A percentile compares a stretch with the other conserved stretches of the same genome.
These are phyloP conservation scores for Congeria kusceri DNA, from an alignment of 2,888 invertebrate genomes.

Conservation along the genomic window DNA sequence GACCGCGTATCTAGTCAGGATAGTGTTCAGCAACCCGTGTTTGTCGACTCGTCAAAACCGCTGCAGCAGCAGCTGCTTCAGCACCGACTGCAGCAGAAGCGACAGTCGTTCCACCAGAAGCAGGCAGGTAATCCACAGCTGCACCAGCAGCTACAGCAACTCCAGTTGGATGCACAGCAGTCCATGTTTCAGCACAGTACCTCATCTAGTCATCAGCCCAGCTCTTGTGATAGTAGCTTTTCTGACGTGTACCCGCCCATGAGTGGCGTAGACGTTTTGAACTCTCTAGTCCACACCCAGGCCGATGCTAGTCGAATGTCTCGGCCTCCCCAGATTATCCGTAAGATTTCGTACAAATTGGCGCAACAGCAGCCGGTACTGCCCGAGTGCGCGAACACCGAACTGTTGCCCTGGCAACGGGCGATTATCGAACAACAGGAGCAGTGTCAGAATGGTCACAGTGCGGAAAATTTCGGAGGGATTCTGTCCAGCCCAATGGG, in stretches of 20 bases:
- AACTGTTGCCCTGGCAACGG: conserved; percentile 65
- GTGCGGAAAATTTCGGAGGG: conserved; percentile 8
- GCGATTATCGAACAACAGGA: conserved; percentile 53
- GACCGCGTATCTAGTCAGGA: conserved; percentile 74
- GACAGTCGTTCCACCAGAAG: conserved; percentile 91
- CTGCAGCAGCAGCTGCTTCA: conserved; percentile 93
- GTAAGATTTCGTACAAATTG: conserved; percentile 95
- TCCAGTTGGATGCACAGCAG: conserved; percentile 85
- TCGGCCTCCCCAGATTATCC: conserved; percentile 89
- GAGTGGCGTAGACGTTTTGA: conserved; percentile 4
- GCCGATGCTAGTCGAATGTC: conserved; percentile 44
- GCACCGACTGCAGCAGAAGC: conserved; percentile 93
- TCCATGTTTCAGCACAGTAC: conserved; percentile 28
- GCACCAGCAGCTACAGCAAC: conserved; percentile 86
- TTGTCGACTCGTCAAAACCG: conserved; percentile 70
- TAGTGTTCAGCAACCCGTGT: conserved; percentile 42
- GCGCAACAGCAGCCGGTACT: conserved; percentile 94
- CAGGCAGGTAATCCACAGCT: conserved; percentile 91
- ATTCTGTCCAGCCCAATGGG: background rate
- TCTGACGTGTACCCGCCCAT: background rate
- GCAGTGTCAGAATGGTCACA: conserved; percentile 13
- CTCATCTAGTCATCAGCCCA: conserved; percentile 50
- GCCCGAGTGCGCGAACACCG: conserved; percentile 88
- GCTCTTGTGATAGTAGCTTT: conserved; percentile 21
- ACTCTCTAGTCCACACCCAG: conserved; percentile 55